phyloP scores from a whole-genome alignment of 2,888 invertebrate genomes.

The Tenthredo livida region DNA sequence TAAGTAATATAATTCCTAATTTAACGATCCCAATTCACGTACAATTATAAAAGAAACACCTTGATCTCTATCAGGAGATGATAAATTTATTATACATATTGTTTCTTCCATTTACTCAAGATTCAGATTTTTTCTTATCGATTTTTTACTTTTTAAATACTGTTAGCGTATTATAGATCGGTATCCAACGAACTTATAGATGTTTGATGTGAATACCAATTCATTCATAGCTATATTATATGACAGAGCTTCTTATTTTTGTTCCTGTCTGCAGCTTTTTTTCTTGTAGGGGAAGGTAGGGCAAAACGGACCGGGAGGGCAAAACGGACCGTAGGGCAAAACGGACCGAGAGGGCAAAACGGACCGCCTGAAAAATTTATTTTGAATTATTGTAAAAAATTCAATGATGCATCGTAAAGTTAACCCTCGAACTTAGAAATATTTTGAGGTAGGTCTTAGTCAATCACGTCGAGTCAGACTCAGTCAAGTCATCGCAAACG shows the following conservation, averaged over 20 bases:
- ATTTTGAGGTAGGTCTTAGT: too few species aligned
- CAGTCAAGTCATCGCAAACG: too few species aligned
- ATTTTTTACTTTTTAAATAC: neutral
- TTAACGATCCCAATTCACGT: neutral
- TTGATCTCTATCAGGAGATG: neutral
- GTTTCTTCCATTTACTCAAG: neutral
- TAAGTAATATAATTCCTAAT: neutral
- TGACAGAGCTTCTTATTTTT: neutral
- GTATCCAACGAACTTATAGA: constrained; percentile 3
- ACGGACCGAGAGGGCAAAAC: too few species aligned
- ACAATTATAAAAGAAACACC: neutral
- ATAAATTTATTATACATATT: neutral
- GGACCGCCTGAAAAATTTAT: too few species aligned
- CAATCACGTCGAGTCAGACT: too few species aligned
- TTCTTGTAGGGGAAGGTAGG: too few species aligned
- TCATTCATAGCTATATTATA: neutral
- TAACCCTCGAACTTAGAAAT: too few species aligned
- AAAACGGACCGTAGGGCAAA: too few species aligned
- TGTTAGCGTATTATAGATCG: neutral
- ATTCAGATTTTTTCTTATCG: neutral
- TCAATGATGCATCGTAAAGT: too few species aligned
- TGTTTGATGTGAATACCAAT: neutral
- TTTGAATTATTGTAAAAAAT: too few species aligned
- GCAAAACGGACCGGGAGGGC: too few species aligned
- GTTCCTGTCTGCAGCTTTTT: neutral